Percentiles rank a stretch among this genome's conserved stretches.
These are phyloP conservation scores for Drosophila niveifrons DNA, from an alignment of 2,888 invertebrate species.

Conservation along the genomic window DNA sequence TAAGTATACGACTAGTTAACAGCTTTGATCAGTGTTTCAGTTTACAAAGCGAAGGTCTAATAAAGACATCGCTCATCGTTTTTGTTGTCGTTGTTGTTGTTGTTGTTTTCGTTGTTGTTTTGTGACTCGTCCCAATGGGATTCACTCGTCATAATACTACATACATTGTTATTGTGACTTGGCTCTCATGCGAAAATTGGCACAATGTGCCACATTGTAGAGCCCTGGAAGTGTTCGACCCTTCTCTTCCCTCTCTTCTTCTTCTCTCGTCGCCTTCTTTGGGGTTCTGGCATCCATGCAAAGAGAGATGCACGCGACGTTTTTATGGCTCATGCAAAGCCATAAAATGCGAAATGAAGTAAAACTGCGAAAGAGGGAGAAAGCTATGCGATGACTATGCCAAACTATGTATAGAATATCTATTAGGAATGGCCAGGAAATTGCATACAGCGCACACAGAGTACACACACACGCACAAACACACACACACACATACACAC, in stretches of 20 bases:
- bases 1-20: constrained; percentile 44
- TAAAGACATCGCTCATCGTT: constrained; percentile 28
- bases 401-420: constrained; percentile 61
- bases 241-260: neutral
- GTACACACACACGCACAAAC: neutral
- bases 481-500: neutral
- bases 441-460: constrained; percentile 21
- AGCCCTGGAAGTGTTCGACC: constrained; percentile 13
- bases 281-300: constrained; percentile 24
- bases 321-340: constrained; percentile 62
- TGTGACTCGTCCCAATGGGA: neutral
- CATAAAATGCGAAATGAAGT: constrained; percentile 47
- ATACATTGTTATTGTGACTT: neutral
- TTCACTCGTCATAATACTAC: neutral
- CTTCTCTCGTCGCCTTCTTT: no score
- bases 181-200: constrained; percentile 27
- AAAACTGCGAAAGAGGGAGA: constrained; percentile 15
- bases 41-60: constrained; percentile 34
- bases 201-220: constrained; percentile 58
- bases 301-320: constrained; percentile 61
- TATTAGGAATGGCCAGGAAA: constrained; percentile 47
- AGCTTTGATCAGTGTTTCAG: constrained; percentile 22
- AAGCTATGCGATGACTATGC: constrained; percentile 53
- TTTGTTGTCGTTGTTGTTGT: neutral
- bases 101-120: neutral